These are phyloP conservation scores for Chelidonichthys spinosus DNA, from an alignment of 2,797 vertebrate genomes.

Conservation along the genomic window DNA sequence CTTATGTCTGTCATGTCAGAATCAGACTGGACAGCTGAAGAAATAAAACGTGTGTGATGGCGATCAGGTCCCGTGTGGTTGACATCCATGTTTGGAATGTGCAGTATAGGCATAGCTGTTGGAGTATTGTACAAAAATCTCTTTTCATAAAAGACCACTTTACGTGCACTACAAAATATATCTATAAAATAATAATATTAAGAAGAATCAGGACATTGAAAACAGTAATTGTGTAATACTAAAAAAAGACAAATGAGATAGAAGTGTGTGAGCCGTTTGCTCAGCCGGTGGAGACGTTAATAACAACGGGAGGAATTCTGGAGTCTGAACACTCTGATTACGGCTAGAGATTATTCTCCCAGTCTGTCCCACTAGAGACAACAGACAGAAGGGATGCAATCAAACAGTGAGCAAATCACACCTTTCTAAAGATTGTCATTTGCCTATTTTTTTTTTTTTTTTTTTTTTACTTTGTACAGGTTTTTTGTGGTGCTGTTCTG, in stretches of 20 bases:
- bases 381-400: conserved; percentile 59
- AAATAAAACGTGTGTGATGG: conserved; percentile 29
- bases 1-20: background rate
- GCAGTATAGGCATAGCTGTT: conserved; percentile 67
- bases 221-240: conserved; percentile 39
- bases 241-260: conserved; percentile 76
- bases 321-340: conserved; percentile 73
- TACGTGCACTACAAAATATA: conserved; percentile 79
- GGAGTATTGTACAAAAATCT: conserved; percentile 78
- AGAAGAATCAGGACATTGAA: conserved; percentile 67
- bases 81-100: conserved; percentile 82
- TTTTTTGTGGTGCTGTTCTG: conserved; percentile 48
- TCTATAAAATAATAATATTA: conserved; percentile 76
- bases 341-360: conserved; percentile 72
- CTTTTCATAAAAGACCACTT: conserved; percentile 74
- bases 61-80: conserved; percentile 42
- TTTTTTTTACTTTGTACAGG: conserved; percentile 31
- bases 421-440: conserved; percentile 86
- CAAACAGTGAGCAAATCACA: conserved; percentile 78
- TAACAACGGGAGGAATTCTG: conserved; percentile 23
- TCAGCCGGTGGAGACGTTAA: conserved; percentile 46
- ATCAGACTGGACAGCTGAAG: background rate
- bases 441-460: conserved; percentile 74
- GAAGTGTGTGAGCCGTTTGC: conserved; percentile 68
- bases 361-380: conserved; percentile 47